Conservation (phyloP, 2,113 vertebrate genomes). For the Paramormyrops kingsleyae region DNA sequence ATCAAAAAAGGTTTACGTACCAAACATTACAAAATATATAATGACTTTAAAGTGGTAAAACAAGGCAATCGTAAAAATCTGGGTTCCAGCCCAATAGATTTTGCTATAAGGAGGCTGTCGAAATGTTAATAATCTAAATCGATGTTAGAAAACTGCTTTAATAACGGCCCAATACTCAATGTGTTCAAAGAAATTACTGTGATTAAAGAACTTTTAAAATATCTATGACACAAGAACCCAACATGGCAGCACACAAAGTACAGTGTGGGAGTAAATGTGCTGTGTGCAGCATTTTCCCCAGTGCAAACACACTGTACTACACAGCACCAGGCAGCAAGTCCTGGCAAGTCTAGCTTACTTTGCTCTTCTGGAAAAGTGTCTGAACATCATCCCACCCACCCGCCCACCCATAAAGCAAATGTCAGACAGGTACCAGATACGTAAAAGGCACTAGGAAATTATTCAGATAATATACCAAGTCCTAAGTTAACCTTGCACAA, state of each 20-base stretch:
- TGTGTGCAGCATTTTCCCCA: neutral
- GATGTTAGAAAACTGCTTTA: neutral
- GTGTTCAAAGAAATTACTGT: neutral
- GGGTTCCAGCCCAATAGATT: constrained; percentile 14
- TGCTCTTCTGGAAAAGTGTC: neutral
- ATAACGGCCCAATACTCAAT: neutral
- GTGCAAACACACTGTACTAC: neutral
- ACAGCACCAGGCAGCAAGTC: neutral
- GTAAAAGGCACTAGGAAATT: neutral
- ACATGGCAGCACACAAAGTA: neutral
- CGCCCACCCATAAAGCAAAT: neutral
- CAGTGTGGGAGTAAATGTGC: neutral
- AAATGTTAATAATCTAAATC: neutral
- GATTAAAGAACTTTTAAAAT: neutral
- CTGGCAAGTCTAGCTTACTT: neutral
- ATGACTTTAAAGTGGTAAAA: neutral
- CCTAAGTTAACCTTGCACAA: neutral
- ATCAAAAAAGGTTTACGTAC: neutral
- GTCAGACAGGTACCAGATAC: neutral
- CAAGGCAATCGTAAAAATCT: neutral
- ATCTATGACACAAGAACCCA: neutral
- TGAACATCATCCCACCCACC: neutral
- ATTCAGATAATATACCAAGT: neutral
- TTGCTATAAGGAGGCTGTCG: neutral
- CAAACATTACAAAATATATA: neutral